A percentile compares a stretch with the other conserved stretches of the same genome.
Conservation (phyloP, 2,797 vertebrate species). For the Sparus aurata region DNA sequence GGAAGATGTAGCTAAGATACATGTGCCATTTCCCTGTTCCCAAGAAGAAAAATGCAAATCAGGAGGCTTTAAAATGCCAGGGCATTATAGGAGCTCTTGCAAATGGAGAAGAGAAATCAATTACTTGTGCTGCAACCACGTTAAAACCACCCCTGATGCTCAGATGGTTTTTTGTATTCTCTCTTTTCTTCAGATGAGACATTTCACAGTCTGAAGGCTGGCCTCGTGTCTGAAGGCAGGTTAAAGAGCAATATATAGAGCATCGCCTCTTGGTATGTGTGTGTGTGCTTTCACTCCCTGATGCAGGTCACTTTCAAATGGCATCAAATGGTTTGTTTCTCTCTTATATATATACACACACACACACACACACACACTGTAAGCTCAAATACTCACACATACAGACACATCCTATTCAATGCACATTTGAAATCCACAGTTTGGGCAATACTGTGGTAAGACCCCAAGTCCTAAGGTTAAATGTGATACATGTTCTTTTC, state of each 20-base stretch:
- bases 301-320: constrained; percentile 35
- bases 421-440: not conserved
- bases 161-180: constrained; percentile 9
- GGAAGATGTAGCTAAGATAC: constrained; percentile 24
- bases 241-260: constrained; percentile 19
- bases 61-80: constrained; percentile 19
- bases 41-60: constrained; percentile 42
- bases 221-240: constrained; percentile 16
- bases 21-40: constrained; percentile 46
- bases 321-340: constrained; percentile 33
- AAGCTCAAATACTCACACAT: not conserved
- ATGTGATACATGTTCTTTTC: not conserved
- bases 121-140: constrained; percentile 34
- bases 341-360: not conserved
- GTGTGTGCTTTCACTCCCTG: not conserved
- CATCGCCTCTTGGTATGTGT: not conserved
- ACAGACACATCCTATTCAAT: not conserved
- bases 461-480: not conserved
- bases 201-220: constrained; percentile 28
- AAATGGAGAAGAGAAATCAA: constrained; percentile 45
- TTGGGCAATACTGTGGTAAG: not conserved
- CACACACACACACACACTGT: not conserved
- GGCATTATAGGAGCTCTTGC: constrained; percentile 35
- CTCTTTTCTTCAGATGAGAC: constrained; percentile 17
- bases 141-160: constrained; percentile 27